Evolutionary conservation across 2,113 vertebrate species (phyloP).

Genomic region (Naja naja): DNA sequence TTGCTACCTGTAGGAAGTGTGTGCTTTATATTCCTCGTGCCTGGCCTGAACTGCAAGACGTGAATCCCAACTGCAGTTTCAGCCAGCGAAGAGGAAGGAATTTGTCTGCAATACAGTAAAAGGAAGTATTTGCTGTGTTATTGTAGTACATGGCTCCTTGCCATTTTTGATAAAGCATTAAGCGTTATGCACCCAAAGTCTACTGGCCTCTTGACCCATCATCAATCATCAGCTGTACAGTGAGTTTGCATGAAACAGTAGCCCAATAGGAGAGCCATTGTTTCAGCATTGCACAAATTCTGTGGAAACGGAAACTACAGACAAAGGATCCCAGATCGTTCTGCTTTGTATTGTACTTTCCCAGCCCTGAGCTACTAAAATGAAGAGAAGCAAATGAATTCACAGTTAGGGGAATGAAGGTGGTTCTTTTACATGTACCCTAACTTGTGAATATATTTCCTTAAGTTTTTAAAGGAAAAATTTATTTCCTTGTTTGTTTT

Average conservation of each 20-base stretch:
- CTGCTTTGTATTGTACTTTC: slow-evolving; percentile 38
- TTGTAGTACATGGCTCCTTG: slow-evolving; percentile 71
- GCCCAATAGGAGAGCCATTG: slow-evolving; percentile 58
- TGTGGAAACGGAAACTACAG: slow-evolving; percentile 63
- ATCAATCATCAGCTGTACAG: slow-evolving; percentile 63
- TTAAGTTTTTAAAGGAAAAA: neutral
- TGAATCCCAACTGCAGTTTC: slow-evolving; percentile 49
- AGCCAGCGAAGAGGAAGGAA: slow-evolving; percentile 70
- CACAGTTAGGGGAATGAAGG: slow-evolving; percentile 6
- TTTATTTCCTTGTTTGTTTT: neutral
- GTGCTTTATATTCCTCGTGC: slow-evolving; percentile 37
- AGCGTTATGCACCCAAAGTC: slow-evolving; percentile 73
- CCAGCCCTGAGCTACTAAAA: slow-evolving; percentile 12
- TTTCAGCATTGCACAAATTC: slow-evolving; percentile 57
- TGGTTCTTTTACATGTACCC: neutral
- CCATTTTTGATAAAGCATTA: slow-evolving; percentile 72
- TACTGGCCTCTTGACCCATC: slow-evolving; percentile 73
- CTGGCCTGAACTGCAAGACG: slow-evolving; percentile 22
- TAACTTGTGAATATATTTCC: neutral
- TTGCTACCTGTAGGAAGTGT: slow-evolving; percentile 9
- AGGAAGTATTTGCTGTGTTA: slow-evolving; percentile 74
- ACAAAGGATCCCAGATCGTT: slow-evolving; percentile 46
- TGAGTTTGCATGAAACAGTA: slow-evolving; percentile 59
- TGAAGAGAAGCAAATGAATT: neutral
- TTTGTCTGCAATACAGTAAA: slow-evolving; percentile 64